A percentile compares a stretch with the other conserved stretches of the same genome.
Conservation (phyloP, 2,113 vertebrate genomes). For the Saguinus midas region DNA sequence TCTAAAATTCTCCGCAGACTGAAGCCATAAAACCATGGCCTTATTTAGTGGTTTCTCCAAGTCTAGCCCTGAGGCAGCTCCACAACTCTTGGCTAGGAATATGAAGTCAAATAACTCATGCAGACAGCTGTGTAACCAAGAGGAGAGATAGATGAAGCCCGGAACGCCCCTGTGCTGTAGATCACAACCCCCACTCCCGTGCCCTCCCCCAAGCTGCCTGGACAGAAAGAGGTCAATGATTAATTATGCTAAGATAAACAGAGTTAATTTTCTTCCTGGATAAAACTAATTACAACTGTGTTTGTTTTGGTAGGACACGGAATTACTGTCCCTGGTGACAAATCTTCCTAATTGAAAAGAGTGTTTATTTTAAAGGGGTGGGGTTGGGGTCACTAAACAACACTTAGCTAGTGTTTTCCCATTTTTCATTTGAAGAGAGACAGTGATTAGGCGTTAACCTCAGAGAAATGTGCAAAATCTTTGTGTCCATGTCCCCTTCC, state of each 20-base stretch:
- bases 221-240: slow-evolving; percentile 83
- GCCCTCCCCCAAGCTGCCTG: slow-evolving; percentile 76
- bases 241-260: slow-evolving; percentile 88
- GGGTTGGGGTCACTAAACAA: slow-evolving; percentile 72
- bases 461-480: slow-evolving; percentile 25
- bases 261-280: slow-evolving; percentile 86
- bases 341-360: slow-evolving; percentile 85
- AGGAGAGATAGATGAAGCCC: slow-evolving; percentile 64
- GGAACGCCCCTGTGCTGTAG: slow-evolving; percentile 65
- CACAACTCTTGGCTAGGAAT: slow-evolving; percentile 59
- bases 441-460: slow-evolving; percentile 57
- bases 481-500: neutral
- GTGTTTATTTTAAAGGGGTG: slow-evolving; percentile 77
- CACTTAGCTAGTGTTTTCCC: slow-evolving; percentile 61
- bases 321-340: slow-evolving; percentile 83
- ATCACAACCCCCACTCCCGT: slow-evolving; percentile 62
- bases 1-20: neutral
- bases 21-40: slow-evolving; percentile 48
- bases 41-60: slow-evolving; percentile 72
- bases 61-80: slow-evolving; percentile 47
- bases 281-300: slow-evolving; percentile 86
- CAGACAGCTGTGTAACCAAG: slow-evolving; percentile 70
- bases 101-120: slow-evolving; percentile 70
- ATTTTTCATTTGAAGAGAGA: slow-evolving; percentile 67
- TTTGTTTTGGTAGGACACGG: slow-evolving; percentile 85